Evolutionary conservation across 2,113 vertebrate genomes (phyloP).

Genomic region (Cyanistes caeruleus): DNA sequence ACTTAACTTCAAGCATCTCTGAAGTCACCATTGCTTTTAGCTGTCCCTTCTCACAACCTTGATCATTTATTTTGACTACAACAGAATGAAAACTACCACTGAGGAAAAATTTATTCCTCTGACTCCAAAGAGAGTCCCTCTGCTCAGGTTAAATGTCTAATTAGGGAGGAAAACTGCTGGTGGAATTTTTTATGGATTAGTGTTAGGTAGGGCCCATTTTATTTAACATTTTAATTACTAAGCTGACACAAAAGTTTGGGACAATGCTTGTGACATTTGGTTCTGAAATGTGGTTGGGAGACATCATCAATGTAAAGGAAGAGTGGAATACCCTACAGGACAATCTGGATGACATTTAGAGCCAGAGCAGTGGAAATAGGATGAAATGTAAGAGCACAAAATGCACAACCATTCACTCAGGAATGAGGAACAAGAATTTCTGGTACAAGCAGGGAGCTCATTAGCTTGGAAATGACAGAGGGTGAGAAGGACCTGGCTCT

Average conservation of each 20-base stretch:
- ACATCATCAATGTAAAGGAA: background rate
- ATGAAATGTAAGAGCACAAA: background rate
- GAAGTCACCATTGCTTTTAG: background rate
- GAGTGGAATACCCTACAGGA: background rate
- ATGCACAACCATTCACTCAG: background rate
- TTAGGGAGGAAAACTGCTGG: background rate
- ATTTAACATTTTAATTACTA: background rate
- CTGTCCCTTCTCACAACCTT: background rate
- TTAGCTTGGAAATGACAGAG: conserved; percentile 1
- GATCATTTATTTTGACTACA: background rate
- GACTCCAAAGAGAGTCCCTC: background rate
- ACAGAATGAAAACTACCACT: background rate
- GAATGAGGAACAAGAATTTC: background rate
- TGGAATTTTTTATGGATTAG: background rate
- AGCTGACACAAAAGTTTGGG: background rate
- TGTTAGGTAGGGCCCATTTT: background rate
- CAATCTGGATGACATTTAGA: background rate
- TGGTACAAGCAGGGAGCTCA: background rate
- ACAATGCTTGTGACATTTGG: background rate
- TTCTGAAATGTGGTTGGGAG: background rate
- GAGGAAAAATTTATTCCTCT: background rate
- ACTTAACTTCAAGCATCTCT: background rate
- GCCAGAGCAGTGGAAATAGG: background rate
- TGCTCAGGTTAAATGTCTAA: background rate
- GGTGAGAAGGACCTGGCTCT: background rate